Evolutionary conservation across 1,140 invertebrate species (phyloP).

Genomic region (Drosophila serrata): DNA sequence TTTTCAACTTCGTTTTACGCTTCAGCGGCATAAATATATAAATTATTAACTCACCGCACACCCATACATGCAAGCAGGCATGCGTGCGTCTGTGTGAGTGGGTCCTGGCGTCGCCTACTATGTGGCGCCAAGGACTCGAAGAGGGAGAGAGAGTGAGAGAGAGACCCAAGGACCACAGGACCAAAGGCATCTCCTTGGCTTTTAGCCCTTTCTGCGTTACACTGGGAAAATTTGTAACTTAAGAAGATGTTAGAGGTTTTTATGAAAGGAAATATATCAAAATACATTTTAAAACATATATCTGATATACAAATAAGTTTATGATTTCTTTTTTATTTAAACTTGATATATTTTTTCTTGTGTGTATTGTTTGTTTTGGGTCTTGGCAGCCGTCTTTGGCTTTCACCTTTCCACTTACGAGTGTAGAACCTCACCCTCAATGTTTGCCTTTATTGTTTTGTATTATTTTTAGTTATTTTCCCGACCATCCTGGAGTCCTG

Average conservation of each 20-base stretch:
- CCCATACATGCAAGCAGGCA: constrained; percentile 7
- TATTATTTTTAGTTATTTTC: constrained; percentile 75
- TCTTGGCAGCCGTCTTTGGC: constrained; percentile 15
- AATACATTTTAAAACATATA: not conserved
- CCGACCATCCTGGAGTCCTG: not conserved
- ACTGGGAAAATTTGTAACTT: not conserved
- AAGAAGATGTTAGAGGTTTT: too few species aligned
- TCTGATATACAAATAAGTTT: too few species aligned
- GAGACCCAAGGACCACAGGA: constrained; percentile 8
- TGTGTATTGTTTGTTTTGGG: constrained; percentile 14
- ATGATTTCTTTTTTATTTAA: too few species aligned
- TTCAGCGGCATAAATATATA: constrained; percentile 82
- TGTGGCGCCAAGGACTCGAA: constrained; percentile 44
- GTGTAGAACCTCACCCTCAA: not conserved
- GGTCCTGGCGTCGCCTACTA: constrained; percentile 37
- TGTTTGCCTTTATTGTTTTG: constrained; percentile 61
- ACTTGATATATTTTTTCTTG: not conserved
- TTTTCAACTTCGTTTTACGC: constrained; percentile 83
- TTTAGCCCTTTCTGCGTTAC: constrained; percentile 55
- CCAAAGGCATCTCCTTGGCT: constrained; percentile 21
- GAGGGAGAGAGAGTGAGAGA: not conserved
- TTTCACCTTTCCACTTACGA: constrained; percentile 43
- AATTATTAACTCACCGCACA: constrained; percentile 78
- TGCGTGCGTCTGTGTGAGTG: constrained; percentile 22
- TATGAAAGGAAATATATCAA: not conserved